A percentile compares a stretch with the other conserved stretches of the same genome.
Evolutionary conservation across 2,113 vertebrate genomes (phyloP).

Genomic region (Brienomyrus brachyistius): DNA sequence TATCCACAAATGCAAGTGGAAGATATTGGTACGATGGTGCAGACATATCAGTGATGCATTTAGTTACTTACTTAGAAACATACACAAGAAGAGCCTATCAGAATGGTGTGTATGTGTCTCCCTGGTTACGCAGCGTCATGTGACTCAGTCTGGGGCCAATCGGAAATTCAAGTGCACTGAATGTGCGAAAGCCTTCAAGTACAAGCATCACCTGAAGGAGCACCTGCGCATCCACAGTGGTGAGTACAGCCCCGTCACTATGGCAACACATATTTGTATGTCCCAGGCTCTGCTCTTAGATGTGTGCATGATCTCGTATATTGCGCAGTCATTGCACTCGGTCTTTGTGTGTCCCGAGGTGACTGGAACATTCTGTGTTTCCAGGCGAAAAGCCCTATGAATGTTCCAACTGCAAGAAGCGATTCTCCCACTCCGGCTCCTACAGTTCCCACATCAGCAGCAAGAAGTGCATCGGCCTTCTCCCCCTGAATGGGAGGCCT

Average conservation of each 20-base stretch:
- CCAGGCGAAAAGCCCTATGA: slow-evolving; percentile 98
- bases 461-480: slow-evolving; percentile 86
- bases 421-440: slow-evolving; percentile 98
- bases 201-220: slow-evolving; percentile 98
- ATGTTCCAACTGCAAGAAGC: slow-evolving; percentile 97
- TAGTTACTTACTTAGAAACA: not conserved
- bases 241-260: slow-evolving; percentile 49
- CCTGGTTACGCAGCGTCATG: slow-evolving; percentile 68
- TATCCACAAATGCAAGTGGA: not conserved
- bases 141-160: slow-evolving; percentile 76
- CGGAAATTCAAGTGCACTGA: slow-evolving; percentile 97
- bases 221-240: slow-evolving; percentile 98
- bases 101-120: not conserved
- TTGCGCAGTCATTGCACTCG: not conserved
- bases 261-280: not conserved
- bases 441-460: slow-evolving; percentile 99
- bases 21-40: not conserved
- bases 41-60: not conserved
- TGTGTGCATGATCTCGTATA: not conserved
- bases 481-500: slow-evolving; percentile 72
- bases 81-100: not conserved
- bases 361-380: slow-evolving; percentile 8
- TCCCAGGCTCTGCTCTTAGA: not conserved
- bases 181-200: slow-evolving; percentile 98
- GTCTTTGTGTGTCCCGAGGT: not conserved